Percentiles rank a stretch among this genome's conserved stretches.
phyloP scores from a whole-genome alignment of 2,888 invertebrate genomes.

The Bimastos eiseni region DNA sequence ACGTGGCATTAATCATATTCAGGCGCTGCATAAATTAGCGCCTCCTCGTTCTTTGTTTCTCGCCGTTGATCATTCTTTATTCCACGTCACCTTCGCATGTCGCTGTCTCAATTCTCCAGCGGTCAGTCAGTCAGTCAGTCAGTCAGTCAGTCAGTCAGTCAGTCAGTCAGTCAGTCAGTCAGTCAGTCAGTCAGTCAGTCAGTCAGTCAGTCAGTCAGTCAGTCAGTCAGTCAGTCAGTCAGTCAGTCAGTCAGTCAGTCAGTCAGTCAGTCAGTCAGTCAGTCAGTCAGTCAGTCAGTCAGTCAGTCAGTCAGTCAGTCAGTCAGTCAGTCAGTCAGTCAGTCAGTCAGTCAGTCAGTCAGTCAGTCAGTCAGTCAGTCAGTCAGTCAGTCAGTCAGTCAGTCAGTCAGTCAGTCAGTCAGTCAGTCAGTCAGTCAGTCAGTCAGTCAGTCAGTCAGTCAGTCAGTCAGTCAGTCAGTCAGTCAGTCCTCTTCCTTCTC shows the following conservation, averaged over 20 bases:
- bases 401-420: background rate
- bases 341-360: too few relatives aligned
- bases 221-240: slow-evolving; percentile 22
- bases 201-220: background rate
- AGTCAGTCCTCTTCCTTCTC: background rate
- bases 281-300: too few relatives aligned
- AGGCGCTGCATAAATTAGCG: background rate
- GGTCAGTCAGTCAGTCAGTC: background rate
- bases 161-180: too few relatives aligned
- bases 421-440: slow-evolving; percentile 8
- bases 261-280: slow-evolving; percentile 26
- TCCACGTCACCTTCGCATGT: background rate
- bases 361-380: too few relatives aligned
- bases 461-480: slow-evolving; percentile 29
- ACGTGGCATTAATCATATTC: background rate
- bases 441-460: slow-evolving; percentile 23
- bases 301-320: too few relatives aligned
- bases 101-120: slow-evolving; percentile 13
- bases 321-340: background rate
- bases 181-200: too few relatives aligned
- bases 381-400: too few relatives aligned
- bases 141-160: too few relatives aligned
- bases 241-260: slow-evolving; percentile 25
- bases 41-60: slow-evolving; percentile 9
- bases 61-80: background rate